Evolutionary conservation across 2,797 vertebrate species (phyloP).

Genomic region (Tachyglossus aculeatus): DNA sequence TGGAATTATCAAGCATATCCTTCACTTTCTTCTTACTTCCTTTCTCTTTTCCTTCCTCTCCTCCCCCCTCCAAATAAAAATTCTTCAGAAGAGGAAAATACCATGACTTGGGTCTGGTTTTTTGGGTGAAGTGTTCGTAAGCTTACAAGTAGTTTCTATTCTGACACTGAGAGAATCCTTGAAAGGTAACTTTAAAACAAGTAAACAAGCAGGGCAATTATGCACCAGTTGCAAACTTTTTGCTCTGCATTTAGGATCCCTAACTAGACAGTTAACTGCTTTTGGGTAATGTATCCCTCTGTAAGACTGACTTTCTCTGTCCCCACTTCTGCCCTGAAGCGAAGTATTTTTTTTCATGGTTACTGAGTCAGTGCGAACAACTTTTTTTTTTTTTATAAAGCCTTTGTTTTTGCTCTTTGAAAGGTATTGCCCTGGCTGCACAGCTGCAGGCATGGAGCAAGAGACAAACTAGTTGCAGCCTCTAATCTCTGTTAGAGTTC

Average conservation of each 20-base stretch:
- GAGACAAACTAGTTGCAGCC: background rate
- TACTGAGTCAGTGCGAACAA: slow-evolving; percentile 13
- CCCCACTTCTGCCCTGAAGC: slow-evolving; percentile 18
- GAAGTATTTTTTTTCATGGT: slow-evolving; percentile 30
- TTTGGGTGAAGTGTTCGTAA: too few relatives aligned
- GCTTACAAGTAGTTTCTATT: too few relatives aligned
- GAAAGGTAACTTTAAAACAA: too few relatives aligned
- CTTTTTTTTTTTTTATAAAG: background rate
- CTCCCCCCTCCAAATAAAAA: too few relatives aligned
- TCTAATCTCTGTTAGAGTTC: background rate
- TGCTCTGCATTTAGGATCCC: rapidly evolving
- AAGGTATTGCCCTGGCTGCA: slow-evolving; percentile 33
- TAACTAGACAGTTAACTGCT: background rate
- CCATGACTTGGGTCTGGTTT: too few relatives aligned
- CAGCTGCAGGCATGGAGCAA: background rate
- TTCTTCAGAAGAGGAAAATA: too few relatives aligned
- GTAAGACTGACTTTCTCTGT: background rate
- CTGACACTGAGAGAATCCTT: too few relatives aligned
- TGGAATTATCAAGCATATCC: too few relatives aligned
- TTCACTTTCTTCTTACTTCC: too few relatives aligned
- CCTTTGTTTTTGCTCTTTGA: slow-evolving; percentile 33
- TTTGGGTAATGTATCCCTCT: rapidly evolving
- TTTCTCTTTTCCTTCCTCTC: too few relatives aligned
- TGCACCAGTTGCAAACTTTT: background rate
- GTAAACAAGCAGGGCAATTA: background rate